These are phyloP conservation scores for Cydia amplana DNA, from an alignment of 1,140 invertebrate species.

Conservation along the genomic window DNA sequence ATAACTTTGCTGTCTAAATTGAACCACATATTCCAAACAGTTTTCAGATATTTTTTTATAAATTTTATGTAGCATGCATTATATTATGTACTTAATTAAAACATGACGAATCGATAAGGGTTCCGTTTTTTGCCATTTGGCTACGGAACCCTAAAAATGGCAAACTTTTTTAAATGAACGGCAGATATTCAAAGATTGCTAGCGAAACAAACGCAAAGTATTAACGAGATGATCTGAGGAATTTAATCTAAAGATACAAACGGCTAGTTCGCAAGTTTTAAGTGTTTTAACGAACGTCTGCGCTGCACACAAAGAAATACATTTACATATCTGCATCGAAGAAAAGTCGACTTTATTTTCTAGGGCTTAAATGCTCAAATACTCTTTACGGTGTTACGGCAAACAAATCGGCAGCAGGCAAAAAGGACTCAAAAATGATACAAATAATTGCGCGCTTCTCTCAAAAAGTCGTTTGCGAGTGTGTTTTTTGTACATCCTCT, in stretches of 20 bases:
- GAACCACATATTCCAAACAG: no score
- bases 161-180: background rate
- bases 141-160: no score
- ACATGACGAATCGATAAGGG: no score
- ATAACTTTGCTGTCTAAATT: no score
- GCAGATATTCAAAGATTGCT: background rate
- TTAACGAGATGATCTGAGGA: constrained; percentile 11
- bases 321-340: background rate
- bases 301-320: background rate
- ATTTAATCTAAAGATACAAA: constrained; percentile 26
- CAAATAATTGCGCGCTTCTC: constrained; percentile 16
- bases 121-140: no score
- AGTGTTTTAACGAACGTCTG: constrained; percentile 15
- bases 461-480: background rate
- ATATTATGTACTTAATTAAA: no score
- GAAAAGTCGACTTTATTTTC: background rate
- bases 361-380: background rate
- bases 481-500: background rate
- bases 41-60: no score
- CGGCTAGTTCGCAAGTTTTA: constrained; percentile 19
- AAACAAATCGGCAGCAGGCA: background rate
- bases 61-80: no score
- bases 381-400: background rate
- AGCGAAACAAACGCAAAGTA: background rate
- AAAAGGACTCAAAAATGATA: constrained; percentile 18